phyloP scores from a whole-genome alignment of 2,797 vertebrate species.

The Helarctos malayanus region DNA sequence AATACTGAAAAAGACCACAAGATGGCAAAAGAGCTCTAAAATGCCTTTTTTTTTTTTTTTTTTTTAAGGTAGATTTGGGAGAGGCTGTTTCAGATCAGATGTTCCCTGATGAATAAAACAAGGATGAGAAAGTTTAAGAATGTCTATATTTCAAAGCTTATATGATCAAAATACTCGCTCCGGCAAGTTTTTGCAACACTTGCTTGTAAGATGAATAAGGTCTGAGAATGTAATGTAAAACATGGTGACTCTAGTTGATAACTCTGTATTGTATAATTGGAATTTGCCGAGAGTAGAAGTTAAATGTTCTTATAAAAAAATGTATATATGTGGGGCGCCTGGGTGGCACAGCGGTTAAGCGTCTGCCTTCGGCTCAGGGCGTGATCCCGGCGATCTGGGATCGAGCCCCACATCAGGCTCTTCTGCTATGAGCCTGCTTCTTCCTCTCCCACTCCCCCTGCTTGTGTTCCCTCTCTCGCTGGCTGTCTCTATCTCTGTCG shows the following conservation, averaged over 20 bases:
- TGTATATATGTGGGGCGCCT: background rate
- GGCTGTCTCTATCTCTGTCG: too few species aligned
- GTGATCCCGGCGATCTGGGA: too few species aligned
- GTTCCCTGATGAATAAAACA: conserved; percentile 24
- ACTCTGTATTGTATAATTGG: background rate
- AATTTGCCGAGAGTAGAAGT: background rate
- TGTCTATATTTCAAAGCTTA: conserved; percentile 32
- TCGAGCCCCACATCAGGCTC: too few species aligned
- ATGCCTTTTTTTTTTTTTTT: background rate
- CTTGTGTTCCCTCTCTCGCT: too few species aligned
- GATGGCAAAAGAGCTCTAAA: conserved; percentile 73
- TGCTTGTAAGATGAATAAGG: background rate
- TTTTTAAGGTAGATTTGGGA: background rate
- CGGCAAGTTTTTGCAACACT: conserved; percentile 42
- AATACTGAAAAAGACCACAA: conserved; percentile 65
- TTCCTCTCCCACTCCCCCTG: too few species aligned
- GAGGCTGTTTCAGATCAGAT: background rate
- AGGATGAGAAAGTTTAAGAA: conserved; percentile 60
- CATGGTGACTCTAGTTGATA: background rate
- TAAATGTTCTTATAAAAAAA: background rate
- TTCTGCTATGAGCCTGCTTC: too few species aligned
- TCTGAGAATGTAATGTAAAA: background rate
- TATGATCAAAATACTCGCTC: conserved; percentile 8
- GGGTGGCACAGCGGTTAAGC: too few species aligned
- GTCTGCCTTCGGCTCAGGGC: too few species aligned